phyloP scores from a whole-genome alignment of 1,140 invertebrate genomes.

The Oncopodura yosiiana region DNA sequence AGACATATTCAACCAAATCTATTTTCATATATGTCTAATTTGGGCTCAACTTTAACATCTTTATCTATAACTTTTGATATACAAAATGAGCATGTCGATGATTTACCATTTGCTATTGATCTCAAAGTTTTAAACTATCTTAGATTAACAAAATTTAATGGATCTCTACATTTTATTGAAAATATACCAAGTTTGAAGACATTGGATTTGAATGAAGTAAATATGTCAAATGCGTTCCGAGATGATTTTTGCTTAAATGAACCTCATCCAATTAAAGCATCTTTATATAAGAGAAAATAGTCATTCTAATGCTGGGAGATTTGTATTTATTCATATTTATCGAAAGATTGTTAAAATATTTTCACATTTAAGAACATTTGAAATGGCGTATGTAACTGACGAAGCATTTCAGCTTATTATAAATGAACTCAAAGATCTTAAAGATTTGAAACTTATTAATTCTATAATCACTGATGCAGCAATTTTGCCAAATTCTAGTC shows the following conservation, averaged over 20 bases:
- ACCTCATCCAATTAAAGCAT: no score
- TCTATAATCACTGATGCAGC: no score
- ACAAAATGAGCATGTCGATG: not conserved
- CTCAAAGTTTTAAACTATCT: slow-evolving; percentile 4
- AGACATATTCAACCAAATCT: no score
- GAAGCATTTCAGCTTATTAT: slow-evolving; percentile 8
- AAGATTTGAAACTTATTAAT: slow-evolving; percentile 1
- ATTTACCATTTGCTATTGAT: slow-evolving; percentile 7
- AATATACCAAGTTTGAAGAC: not conserved
- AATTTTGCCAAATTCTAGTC: no score
- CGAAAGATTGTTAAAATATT: slow-evolving; percentile 13
- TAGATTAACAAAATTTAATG: slow-evolving; percentile 1
- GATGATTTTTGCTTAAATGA: no score
- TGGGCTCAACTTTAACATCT: not conserved
- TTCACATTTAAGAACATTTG: slow-evolving; percentile 1
- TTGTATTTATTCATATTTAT: slow-evolving; percentile 4
- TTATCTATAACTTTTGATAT: slow-evolving; percentile 5
- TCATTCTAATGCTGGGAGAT: not conserved
- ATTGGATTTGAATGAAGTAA: no score
- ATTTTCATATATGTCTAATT: slow-evolving; percentile 2
- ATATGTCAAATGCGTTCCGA: no score
- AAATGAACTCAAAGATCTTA: not conserved
- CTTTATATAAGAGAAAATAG: not conserved
- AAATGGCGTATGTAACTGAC: slow-evolving; percentile 10
- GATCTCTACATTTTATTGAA: slow-evolving; percentile 6